Evolutionary conservation across 2,888 invertebrate species (phyloP).

Genomic region (Pinctada fucata): DNA sequence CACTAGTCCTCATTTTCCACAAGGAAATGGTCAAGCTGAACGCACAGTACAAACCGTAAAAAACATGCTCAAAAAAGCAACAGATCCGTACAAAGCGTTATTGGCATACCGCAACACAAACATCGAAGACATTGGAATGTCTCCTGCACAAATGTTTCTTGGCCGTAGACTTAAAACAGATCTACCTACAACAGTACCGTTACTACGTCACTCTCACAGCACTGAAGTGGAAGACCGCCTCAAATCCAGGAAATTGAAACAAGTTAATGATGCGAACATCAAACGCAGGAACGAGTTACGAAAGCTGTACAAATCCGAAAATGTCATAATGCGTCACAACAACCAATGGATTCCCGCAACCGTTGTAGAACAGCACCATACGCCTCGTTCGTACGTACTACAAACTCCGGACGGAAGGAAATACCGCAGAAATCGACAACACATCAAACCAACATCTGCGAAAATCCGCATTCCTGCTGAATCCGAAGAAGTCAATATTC

Average conservation of each 20-base stretch:
- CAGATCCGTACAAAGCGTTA: no score
- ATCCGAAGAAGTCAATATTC: no score
- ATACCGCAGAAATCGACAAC: constrained; percentile 6
- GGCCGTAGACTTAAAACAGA: no score
- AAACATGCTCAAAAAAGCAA: no score
- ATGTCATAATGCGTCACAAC: constrained; percentile 2
- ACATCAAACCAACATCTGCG: constrained; percentile 7
- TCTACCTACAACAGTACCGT: no score
- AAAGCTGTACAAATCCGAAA: not conserved
- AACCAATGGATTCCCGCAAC: constrained; percentile 1
- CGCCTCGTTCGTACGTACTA: constrained; percentile 2
- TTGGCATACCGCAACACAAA: no score
- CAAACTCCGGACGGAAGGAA: not conserved
- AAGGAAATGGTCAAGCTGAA: constrained; percentile 1
- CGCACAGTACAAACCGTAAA: no score
- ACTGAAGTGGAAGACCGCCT: constrained; percentile 27
- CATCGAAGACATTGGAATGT: no score
- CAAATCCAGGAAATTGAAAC: constrained; percentile 7
- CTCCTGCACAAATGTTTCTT: no score
- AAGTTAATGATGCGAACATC: not conserved
- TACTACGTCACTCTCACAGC: no score
- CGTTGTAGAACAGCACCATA: constrained; percentile 10
- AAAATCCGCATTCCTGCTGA: no score
- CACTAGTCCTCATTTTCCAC: constrained; percentile 17
- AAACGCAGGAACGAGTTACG: constrained; percentile 2